These are phyloP conservation scores for Podarcis siculus DNA, from an alignment of 2,797 vertebrate species.

Conservation along the genomic window DNA sequence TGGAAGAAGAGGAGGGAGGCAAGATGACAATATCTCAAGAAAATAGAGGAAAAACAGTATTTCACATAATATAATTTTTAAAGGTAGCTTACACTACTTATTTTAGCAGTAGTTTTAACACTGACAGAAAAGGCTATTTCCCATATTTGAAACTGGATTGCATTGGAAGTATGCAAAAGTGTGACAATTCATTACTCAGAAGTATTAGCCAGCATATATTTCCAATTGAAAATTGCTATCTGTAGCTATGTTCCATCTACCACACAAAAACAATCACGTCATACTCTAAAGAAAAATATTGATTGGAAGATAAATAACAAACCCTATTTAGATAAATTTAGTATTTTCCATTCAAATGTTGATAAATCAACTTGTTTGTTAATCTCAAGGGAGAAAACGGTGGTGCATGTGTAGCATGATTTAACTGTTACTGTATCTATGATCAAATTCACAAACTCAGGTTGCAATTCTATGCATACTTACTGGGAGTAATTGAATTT, in stretches of 20 bases:
- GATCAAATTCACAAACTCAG: constrained; percentile 4
- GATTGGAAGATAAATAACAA: not conserved
- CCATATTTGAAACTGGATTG: not conserved
- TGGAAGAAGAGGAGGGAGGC: not conserved
- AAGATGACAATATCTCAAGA: not conserved
- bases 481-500: not conserved
- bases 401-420: not conserved
- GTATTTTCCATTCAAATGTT: not conserved
- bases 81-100: not conserved
- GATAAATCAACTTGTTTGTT: not conserved
- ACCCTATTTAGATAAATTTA: not conserved
- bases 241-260: not conserved
- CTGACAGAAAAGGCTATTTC: not conserved
- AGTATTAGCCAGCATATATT: not conserved
- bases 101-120: not conserved
- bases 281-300: not conserved
- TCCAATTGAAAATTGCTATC: not conserved
- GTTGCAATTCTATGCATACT: not conserved
- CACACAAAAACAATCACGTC: not conserved
- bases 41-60: not conserved
- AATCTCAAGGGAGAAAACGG: not conserved
- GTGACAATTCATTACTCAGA: not conserved
- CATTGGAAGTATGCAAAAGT: not conserved
- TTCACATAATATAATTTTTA: not conserved
- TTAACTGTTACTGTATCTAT: not conserved